These are phyloP conservation scores for Andrena camellia DNA, from an alignment of 2,888 invertebrate genomes.

Conservation along the genomic window DNA sequence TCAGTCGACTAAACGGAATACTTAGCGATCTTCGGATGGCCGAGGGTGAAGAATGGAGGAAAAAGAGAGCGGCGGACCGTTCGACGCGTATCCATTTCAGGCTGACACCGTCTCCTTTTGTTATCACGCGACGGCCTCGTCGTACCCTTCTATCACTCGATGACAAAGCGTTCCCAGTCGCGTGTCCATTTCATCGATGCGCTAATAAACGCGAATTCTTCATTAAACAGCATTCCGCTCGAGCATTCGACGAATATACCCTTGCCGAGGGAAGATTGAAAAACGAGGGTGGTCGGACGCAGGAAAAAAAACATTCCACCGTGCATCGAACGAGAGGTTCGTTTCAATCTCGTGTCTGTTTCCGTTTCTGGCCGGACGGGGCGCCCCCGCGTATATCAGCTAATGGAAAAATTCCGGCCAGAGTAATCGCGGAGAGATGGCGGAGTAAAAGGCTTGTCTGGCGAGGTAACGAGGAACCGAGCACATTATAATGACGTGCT, in stretches of 20 bases:
- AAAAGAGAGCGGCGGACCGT: constrained; percentile 49
- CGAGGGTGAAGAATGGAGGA: constrained; percentile 44
- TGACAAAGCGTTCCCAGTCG: constrained; percentile 53
- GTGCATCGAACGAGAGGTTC: constrained; percentile 19
- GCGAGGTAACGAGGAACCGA: constrained; percentile 61
- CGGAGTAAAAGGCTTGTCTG: constrained; percentile 55
- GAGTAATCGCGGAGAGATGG: constrained; percentile 48
- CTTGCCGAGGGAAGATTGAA: not conserved
- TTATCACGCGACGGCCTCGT: constrained; percentile 47
- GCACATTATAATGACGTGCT: constrained; percentile 71
- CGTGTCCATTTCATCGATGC: constrained; percentile 55
- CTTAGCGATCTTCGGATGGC: constrained; percentile 64
- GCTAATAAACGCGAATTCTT: constrained; percentile 25
- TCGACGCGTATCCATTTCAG: constrained; percentile 41
- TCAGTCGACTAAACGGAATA: constrained; percentile 74
- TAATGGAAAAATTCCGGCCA: constrained; percentile 59
- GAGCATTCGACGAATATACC: not conserved
- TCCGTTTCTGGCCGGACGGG: constrained; percentile 8
- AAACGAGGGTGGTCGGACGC: not conserved
- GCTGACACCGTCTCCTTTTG: constrained; percentile 53
- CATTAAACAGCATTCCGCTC: constrained; percentile 6
- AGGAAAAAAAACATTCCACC: not conserved
- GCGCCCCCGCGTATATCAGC: constrained; percentile 25
- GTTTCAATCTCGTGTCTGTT: constrained; percentile 19
- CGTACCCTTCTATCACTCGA: constrained; percentile 17